Conservation (phyloP, 2,797 vertebrate species). For the Gobionotothen gibberifrons region DNA sequence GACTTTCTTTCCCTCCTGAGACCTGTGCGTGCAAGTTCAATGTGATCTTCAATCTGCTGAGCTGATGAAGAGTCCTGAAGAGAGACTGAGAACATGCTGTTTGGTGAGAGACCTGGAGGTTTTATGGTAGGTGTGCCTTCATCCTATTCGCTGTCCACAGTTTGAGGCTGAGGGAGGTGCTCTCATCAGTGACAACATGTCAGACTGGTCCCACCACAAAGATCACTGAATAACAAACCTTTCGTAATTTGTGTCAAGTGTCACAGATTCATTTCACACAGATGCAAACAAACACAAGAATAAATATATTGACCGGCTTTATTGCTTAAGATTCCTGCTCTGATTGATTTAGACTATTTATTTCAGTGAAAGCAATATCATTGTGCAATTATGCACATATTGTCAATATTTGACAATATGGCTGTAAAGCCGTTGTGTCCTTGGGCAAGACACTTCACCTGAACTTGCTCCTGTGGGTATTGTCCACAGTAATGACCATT, state of each 20-base stretch:
- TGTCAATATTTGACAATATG: too few species aligned
- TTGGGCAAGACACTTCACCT: too few species aligned
- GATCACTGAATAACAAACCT: not conserved
- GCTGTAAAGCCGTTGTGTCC: too few species aligned
- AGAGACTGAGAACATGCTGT: not conserved
- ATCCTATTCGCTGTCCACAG: slow-evolving; percentile 30
- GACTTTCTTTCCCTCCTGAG: not conserved
- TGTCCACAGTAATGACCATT: too few species aligned
- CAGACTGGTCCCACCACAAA: slow-evolving; percentile 52
- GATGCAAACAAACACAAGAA: too few species aligned
- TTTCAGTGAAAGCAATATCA: too few species aligned
- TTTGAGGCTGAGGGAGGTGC: slow-evolving; percentile 22
- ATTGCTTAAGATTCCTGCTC: too few species aligned
- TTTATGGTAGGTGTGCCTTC: slow-evolving; percentile 23
- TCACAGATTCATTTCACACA: not conserved
- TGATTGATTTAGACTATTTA: too few species aligned
- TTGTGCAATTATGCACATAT: too few species aligned
- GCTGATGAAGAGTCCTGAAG: slow-evolving; percentile 1
- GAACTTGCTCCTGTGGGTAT: too few species aligned
- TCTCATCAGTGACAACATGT: slow-evolving; percentile 33
- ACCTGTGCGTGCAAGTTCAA: not conserved
- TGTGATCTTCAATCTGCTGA: not conserved
- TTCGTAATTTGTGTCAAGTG: not conserved
- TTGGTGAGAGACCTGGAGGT: slow-evolving; percentile 4
- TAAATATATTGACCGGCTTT: not conserved